These are phyloP conservation scores for Tuta absoluta DNA, from an alignment of 2,888 invertebrate species.

Conservation along the genomic window DNA sequence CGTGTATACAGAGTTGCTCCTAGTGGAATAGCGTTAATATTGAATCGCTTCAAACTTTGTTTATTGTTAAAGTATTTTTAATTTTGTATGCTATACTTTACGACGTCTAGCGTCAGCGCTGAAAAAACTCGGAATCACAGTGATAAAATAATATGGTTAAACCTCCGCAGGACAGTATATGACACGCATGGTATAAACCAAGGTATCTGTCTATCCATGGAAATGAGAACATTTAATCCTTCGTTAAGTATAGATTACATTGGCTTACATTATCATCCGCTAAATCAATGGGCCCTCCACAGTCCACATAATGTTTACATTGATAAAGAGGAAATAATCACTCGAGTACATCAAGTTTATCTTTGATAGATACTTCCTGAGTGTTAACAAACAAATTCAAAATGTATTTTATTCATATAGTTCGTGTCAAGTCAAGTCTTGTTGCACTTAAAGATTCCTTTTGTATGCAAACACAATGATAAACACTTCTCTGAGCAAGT, in stretches of 20 bases:
- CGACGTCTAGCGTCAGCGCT: no score
- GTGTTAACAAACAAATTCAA: not conserved
- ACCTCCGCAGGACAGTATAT: not conserved
- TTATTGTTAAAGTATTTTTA: no score
- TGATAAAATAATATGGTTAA: no score
- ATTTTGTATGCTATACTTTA: no score
- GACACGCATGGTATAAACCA: not conserved
- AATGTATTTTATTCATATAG: not conserved
- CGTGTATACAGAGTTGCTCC: no score
- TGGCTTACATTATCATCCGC: not conserved
- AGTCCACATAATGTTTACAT: not conserved
- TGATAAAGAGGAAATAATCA: not conserved
- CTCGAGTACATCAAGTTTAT: not conserved
- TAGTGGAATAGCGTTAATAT: no score
- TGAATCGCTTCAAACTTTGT: no score
- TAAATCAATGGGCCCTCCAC: not conserved
- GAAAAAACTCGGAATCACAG: no score
- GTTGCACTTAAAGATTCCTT: constrained; percentile 1
- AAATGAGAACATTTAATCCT: constrained; percentile 8
- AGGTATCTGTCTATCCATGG: not conserved
- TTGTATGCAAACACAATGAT: constrained; percentile 14
- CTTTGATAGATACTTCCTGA: not conserved
- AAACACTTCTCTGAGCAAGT: not conserved
- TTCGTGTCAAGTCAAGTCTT: not conserved
- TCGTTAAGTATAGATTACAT: not conserved